phyloP scores from a whole-genome alignment of 2,797 vertebrate genomes.

The Notoglanidium macrostoma region DNA sequence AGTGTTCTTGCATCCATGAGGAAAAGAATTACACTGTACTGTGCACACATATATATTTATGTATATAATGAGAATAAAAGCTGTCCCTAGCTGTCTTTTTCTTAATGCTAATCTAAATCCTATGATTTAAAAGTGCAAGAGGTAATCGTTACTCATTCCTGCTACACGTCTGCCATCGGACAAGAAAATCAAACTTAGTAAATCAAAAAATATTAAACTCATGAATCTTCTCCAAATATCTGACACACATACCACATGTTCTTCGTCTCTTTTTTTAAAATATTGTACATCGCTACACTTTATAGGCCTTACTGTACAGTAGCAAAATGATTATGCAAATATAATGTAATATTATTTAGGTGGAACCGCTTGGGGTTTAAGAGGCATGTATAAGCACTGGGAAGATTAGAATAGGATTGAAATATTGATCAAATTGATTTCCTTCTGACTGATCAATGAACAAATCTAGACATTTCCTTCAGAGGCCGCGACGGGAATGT shows the following conservation, averaged over 20 bases:
- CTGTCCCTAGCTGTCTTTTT: neutral
- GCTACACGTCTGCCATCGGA: neutral
- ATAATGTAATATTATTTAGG: too few species aligned
- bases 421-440: neutral
- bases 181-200: neutral
- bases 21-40: neutral
- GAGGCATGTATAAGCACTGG: neutral
- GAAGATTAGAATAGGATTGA: neutral
- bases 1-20: neutral
- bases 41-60: neutral
- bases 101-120: constrained; percentile 17
- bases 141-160: neutral
- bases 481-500: neutral
- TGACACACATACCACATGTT: neutral
- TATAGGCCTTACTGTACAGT: neutral
- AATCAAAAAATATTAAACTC: constrained; percentile 6
- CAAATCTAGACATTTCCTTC: neutral
- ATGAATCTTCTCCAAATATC: neutral
- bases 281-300: neutral
- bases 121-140: neutral
- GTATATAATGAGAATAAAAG: neutral
- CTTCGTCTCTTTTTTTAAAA: neutral
- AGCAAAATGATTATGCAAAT: neutral
- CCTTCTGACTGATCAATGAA: neutral
- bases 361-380: neutral